These are phyloP conservation scores for Labroides dimidiatus DNA, from an alignment of 2,797 vertebrate genomes.

Conservation along the genomic window DNA sequence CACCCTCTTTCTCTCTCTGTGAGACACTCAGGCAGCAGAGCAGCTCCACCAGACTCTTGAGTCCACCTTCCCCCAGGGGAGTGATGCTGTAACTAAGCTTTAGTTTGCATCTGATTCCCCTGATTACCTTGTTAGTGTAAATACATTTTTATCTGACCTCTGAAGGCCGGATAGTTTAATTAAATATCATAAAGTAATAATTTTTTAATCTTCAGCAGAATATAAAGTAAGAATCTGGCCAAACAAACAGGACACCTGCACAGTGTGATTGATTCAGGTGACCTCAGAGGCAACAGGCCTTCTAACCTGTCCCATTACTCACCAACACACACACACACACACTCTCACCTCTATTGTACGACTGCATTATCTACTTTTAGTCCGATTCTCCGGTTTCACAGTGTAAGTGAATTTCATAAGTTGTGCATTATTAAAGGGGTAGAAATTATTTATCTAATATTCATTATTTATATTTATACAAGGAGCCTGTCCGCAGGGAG, in stretches of 20 bases:
- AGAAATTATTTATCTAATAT: constrained; percentile 89
- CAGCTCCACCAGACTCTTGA: constrained; percentile 20
- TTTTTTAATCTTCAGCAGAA: constrained; percentile 8
- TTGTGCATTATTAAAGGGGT: constrained; percentile 83
- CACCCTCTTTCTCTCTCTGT: constrained; percentile 52
- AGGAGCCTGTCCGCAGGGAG: constrained; percentile 85
- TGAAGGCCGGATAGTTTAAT: constrained; percentile 28
- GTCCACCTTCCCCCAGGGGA: constrained; percentile 42
- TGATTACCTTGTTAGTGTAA: constrained; percentile 25
- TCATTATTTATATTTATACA: constrained; percentile 90
- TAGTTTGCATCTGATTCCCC: constrained; percentile 5
- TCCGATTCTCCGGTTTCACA: constrained; percentile 74
- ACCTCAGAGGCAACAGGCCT: constrained; percentile 41
- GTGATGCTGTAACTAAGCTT: background rate
- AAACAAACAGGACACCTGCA: background rate
- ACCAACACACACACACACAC: constrained; percentile 18
- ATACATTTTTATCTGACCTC: constrained; percentile 47
- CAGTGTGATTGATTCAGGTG: constrained; percentile 19
- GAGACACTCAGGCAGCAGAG: constrained; percentile 63
- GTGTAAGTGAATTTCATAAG: constrained; percentile 82
- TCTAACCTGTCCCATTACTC: constrained; percentile 31
- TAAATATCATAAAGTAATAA: constrained; percentile 32
- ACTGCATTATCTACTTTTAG: constrained; percentile 74
- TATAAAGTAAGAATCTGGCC: constrained; percentile 1
- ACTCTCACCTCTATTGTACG: constrained; percentile 66